Conservation (phyloP, 2,797 vertebrate species). For the Syngnathus rostellatus region DNA sequence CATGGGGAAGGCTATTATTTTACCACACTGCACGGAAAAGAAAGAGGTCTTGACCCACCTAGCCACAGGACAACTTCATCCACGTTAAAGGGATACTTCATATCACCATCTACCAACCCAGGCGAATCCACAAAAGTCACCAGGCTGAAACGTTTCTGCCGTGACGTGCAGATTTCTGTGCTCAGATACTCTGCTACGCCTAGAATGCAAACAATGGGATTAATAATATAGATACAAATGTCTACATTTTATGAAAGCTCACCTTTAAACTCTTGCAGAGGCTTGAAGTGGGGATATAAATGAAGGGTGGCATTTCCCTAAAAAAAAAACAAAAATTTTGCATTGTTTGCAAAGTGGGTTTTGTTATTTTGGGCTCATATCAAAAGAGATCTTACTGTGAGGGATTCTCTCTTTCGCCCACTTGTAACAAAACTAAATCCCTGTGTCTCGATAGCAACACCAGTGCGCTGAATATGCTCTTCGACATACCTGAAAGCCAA, state of each 20-base stretch:
- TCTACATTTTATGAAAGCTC: slow-evolving; percentile 18
- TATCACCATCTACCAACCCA: slow-evolving; percentile 80
- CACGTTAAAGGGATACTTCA: slow-evolving; percentile 87
- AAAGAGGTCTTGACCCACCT: slow-evolving; percentile 53
- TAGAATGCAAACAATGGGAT: slow-evolving; percentile 23
- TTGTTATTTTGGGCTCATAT: background rate
- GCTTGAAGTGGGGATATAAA: slow-evolving; percentile 81
- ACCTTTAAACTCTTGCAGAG: slow-evolving; percentile 79
- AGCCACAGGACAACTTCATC: slow-evolving; percentile 77
- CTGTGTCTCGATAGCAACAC: slow-evolving; percentile 80
- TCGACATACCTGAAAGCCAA: slow-evolving; percentile 74
- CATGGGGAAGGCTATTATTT: background rate
- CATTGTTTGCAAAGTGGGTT: background rate
- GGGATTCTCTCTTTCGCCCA: slow-evolving; percentile 79
- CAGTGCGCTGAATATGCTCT: slow-evolving; percentile 80
- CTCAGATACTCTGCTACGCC: slow-evolving; percentile 77
- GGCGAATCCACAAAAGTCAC: slow-evolving; percentile 81
- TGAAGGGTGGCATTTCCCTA: slow-evolving; percentile 84
- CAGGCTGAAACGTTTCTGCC: slow-evolving; percentile 80
- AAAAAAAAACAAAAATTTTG: slow-evolving; percentile 1
- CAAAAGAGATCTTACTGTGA: slow-evolving; percentile 64
- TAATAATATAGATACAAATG: background rate
- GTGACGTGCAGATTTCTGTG: slow-evolving; percentile 80
- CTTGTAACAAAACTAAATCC: slow-evolving; percentile 81
- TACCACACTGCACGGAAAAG: background rate